These are phyloP conservation scores for Loris lydekkerianus DNA, from an alignment of 2,797 vertebrate genomes.

Conservation along the genomic window DNA sequence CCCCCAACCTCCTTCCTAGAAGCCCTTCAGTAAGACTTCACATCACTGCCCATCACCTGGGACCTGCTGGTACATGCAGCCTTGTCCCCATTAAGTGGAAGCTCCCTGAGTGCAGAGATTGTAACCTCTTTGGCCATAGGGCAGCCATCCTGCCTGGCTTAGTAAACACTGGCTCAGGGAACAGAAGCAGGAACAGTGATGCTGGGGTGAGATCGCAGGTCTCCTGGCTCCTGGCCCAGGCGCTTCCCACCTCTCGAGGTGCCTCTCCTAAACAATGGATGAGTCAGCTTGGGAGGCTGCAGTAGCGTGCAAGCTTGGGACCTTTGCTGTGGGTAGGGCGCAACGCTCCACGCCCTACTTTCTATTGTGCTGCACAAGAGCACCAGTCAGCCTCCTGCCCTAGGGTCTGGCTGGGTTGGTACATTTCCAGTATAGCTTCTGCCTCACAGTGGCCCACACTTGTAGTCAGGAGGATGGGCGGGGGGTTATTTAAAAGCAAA, in stretches of 20 bases:
- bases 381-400: not conserved
- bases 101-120: not conserved
- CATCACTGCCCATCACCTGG: not conserved
- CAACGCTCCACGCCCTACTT: not conserved
- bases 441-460: not conserved
- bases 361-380: not conserved
- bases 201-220: not conserved
- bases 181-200: not conserved
- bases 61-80: not conserved
- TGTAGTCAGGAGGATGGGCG: too few relatives aligned
- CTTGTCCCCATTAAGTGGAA: not conserved
- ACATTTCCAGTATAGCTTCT: not conserved
- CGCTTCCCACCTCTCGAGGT: not conserved
- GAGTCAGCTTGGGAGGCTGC: constrained; percentile 13
- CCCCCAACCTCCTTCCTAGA: not conserved
- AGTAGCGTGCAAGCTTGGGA: not conserved
- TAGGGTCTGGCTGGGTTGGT: not conserved
- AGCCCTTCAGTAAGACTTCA: not conserved
- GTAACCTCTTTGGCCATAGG: rapidly evolving
- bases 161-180: not conserved
- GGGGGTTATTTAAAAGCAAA: constrained; percentile 35
- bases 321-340: not conserved
- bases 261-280: constrained; percentile 62
- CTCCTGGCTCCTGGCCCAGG: not conserved
- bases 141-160: not conserved